Evolutionary conservation across 2,113 vertebrate species (phyloP).

Genomic region (Elachura formosa): DNA sequence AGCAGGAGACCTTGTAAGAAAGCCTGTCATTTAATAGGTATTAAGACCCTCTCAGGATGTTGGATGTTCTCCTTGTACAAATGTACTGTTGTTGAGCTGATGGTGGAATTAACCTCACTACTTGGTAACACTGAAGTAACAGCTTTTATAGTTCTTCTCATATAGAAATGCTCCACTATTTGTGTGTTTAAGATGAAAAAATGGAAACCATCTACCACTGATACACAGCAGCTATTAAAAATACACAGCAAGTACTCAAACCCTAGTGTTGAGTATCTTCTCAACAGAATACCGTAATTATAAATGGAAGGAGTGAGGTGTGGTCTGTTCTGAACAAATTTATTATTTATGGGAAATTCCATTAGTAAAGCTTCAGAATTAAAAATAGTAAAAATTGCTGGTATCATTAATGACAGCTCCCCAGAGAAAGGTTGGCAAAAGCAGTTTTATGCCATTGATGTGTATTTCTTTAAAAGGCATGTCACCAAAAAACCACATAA

Average conservation of each 20-base stretch:
- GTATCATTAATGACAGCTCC: neutral
- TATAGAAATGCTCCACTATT: neutral
- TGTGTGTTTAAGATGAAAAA: neutral
- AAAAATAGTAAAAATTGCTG: neutral
- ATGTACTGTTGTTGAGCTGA: neutral
- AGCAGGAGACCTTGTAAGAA: constrained; percentile 1
- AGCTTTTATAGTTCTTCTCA: neutral
- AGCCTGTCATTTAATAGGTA: neutral
- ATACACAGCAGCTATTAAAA: neutral
- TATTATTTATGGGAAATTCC: neutral
- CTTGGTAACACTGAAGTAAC: neutral
- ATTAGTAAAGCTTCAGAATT: neutral
- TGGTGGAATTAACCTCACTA: neutral
- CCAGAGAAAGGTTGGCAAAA: neutral
- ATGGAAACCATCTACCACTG: neutral
- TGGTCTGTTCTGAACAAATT: neutral
- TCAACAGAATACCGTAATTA: neutral
- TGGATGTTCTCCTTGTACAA: neutral
- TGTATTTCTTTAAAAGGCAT: neutral
- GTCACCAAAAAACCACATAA: neutral
- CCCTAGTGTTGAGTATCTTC: neutral
- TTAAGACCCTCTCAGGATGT: neutral
- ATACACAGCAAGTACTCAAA: neutral
- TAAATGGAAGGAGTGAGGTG: neutral
- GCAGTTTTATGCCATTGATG: neutral